These are phyloP conservation scores for Erythrocercus mccallii DNA, from an alignment of 2,113 vertebrate species.

Conservation along the genomic window DNA sequence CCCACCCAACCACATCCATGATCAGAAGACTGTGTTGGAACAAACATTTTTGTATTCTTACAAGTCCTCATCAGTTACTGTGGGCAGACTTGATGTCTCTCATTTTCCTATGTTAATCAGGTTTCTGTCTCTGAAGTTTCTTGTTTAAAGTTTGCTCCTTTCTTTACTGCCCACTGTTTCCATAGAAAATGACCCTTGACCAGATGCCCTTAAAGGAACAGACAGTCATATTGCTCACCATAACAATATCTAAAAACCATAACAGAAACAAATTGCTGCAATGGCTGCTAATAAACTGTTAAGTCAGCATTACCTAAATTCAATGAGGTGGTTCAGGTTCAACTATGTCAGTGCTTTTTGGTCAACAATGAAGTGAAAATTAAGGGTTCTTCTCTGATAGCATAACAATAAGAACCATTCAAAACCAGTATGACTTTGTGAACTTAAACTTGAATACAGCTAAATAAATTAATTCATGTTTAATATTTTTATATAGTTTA, in stretches of 20 bases:
- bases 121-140: not conserved
- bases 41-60: not conserved
- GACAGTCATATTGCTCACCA: fast-evolving
- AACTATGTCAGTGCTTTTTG: not conserved
- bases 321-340: not conserved
- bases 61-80: not conserved
- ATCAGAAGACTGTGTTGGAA: not conserved
- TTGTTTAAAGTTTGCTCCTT: not conserved
- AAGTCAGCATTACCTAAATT: not conserved
- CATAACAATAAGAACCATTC: not conserved
- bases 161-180: not conserved
- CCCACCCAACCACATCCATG: fast-evolving
- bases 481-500: not conserved
- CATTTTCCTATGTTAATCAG: not conserved
- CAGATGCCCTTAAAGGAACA: not conserved
- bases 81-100: not conserved
- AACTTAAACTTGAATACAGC: not conserved
- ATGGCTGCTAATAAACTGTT: not conserved
- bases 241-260: not conserved
- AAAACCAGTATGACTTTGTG: not conserved
- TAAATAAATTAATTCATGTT: not conserved
- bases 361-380: not conserved
- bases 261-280: not conserved
- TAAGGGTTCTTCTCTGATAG: not conserved
- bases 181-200: not conserved